Conservation (phyloP, 2,888 invertebrate genomes). For the Leptopilina syphax region DNA sequence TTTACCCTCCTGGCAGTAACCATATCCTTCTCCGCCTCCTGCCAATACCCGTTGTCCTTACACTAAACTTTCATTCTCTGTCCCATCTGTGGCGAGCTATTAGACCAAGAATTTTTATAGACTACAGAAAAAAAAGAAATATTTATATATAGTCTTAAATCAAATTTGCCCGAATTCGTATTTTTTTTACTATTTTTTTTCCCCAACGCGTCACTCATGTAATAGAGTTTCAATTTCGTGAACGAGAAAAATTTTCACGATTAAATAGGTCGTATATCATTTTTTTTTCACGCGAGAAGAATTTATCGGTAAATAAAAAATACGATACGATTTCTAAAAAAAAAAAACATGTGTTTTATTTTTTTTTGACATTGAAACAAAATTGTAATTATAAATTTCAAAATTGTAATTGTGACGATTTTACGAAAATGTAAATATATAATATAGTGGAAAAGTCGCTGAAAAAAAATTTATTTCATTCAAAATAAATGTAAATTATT, state of each 20-base stretch:
- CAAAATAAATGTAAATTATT: no score
- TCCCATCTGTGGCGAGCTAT: constrained; percentile 63
- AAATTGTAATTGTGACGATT: no score
- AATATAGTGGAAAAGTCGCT: no score
- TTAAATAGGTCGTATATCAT: constrained; percentile 42
- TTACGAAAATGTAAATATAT: no score
- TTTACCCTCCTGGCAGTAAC: constrained; percentile 37
- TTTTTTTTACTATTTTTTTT: constrained; percentile 29
- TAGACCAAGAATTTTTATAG: constrained; percentile 73
- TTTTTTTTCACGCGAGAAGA: constrained; percentile 28
- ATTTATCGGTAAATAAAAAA: no score
- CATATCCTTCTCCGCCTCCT: constrained; percentile 39
- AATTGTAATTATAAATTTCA: no score
- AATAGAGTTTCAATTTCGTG: no score
- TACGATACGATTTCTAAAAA: no score
- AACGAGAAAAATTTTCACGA: neutral
- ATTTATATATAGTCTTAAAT: constrained; percentile 61
- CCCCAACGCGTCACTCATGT: neutral
- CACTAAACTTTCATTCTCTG: constrained; percentile 33
- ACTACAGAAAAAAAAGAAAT: constrained; percentile 64
- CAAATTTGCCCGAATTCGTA: constrained; percentile 39
- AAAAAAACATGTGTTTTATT: no score
- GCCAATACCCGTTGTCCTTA: constrained; percentile 15
- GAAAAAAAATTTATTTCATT: no score
- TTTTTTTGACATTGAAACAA: no score